A percentile compares a stretch with the other conserved stretches of the same genome.
phyloP scores from a whole-genome alignment of 2,888 invertebrate species.

The Trachelus tabidus region DNA sequence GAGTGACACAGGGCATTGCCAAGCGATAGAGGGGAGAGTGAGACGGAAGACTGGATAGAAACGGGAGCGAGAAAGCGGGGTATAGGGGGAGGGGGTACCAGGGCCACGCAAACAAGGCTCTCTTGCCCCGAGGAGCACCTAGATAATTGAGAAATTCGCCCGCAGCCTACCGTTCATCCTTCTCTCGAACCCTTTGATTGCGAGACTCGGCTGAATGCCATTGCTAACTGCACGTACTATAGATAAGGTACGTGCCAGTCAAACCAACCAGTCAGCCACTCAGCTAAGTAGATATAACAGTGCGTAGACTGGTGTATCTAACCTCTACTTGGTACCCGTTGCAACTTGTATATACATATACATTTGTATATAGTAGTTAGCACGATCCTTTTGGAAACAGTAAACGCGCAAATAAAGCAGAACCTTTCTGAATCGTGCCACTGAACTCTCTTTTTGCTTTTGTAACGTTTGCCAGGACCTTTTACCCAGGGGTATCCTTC shows the following conservation, averaged over 20 bases:
- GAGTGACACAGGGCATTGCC: no score
- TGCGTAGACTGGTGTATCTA: not conserved
- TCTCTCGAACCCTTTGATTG: constrained; percentile 5
- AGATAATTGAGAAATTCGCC: constrained; percentile 12
- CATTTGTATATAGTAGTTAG: not conserved
- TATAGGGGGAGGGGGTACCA: not conserved
- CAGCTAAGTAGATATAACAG: not conserved
- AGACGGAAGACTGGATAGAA: no score
- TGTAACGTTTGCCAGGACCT: not conserved
- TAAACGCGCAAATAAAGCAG: not conserved
- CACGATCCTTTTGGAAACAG: not conserved
- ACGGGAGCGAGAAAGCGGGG: not conserved
- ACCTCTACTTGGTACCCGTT: not conserved
- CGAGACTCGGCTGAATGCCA: not conserved
- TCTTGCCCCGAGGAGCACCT: constrained; percentile 8
- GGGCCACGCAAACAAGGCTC: constrained; percentile 9
- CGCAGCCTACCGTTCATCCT: constrained; percentile 7
- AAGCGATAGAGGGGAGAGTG: no score
- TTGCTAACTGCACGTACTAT: no score
- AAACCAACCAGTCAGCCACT: not conserved
- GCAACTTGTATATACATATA: not conserved
- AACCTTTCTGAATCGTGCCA: not conserved
- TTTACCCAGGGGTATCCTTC: not conserved
- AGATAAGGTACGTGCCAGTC: no score
- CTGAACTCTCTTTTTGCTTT: not conserved